phyloP scores from a whole-genome alignment of 2,113 vertebrate genomes.

The Lamprotornis superbus region DNA sequence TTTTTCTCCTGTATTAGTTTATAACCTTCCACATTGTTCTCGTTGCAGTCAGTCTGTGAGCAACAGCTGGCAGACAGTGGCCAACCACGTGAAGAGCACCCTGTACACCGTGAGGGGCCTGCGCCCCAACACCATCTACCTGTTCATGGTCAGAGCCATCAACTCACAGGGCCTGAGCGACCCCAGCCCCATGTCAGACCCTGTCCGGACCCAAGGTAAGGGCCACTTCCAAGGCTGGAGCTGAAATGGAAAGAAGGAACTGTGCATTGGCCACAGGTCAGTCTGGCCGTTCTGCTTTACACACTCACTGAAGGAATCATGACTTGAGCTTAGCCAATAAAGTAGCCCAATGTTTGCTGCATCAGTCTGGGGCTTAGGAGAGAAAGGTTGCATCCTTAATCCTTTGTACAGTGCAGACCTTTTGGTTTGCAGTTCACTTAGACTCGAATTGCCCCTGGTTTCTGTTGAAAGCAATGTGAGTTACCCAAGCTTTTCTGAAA shows the following conservation, averaged over 20 bases:
- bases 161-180: conserved; percentile 95
- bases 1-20: not conserved
- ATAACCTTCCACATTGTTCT: not conserved
- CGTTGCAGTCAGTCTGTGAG: conserved; percentile 93
- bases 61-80: conserved; percentile 98
- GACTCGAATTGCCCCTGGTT: not conserved
- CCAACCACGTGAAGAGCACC: conserved; percentile 91
- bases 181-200: conserved; percentile 95
- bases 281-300: not conserved
- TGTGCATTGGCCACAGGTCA: not conserved
- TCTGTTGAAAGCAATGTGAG: not conserved
- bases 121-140: conserved; percentile 96
- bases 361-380: not conserved
- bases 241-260: not conserved
- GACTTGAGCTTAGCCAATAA: not conserved
- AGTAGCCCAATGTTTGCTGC: not conserved
- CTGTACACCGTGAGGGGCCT: conserved; percentile 89
- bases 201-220: conserved; percentile 96
- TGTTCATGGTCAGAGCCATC: conserved; percentile 97
- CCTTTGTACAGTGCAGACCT: not conserved
- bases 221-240: not conserved
- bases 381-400: not conserved
- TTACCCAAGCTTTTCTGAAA: not conserved
- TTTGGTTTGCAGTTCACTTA: not conserved
- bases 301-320: not conserved